phyloP scores from a whole-genome alignment of 1,140 invertebrate species.

The Orussus abietinus region DNA sequence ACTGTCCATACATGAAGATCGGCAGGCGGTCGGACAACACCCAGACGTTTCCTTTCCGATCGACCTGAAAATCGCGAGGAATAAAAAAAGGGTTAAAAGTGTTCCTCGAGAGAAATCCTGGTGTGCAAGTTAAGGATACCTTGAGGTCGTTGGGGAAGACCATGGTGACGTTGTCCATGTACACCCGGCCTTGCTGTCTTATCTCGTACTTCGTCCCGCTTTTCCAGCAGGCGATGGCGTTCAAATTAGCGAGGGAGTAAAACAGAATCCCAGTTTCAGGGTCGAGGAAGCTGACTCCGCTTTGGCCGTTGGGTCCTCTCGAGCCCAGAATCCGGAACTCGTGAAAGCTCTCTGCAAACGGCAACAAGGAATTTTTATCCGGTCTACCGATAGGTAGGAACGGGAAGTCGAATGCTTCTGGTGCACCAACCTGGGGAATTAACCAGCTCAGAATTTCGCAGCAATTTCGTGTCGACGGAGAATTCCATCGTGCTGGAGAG shows the following conservation, averaged over 20 bases:
- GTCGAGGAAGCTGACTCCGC: conserved; percentile 70
- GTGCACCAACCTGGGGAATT: conserved; percentile 37
- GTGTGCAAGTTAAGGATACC: conserved; percentile 42
- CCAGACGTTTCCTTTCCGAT: conserved; percentile 68
- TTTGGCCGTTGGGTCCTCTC: conserved; percentile 67
- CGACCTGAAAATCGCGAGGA: conserved; percentile 44
- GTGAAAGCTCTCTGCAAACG: conserved; percentile 53
- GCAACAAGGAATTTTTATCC: conserved; percentile 5
- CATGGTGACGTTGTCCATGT: conserved; percentile 67
- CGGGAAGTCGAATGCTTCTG: background rate
- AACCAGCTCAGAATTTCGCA: conserved; percentile 57
- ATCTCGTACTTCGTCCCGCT: conserved; percentile 63
- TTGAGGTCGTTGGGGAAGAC: conserved; percentile 76
- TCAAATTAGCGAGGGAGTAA: conserved; percentile 71
- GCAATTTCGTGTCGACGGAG: conserved; percentile 62
- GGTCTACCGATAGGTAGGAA: background rate
- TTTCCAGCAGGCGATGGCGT: conserved; percentile 75
- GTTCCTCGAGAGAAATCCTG: conserved; percentile 1
- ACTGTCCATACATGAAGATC: conserved; percentile 63
- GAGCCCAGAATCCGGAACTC: conserved; percentile 67
- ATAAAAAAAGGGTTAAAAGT: background rate
- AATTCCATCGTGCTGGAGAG: conserved; percentile 72
- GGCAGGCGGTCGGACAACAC: conserved; percentile 69
- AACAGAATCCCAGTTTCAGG: conserved; percentile 68
- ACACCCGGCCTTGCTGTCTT: conserved; percentile 66